phyloP scores from a whole-genome alignment of 2,113 vertebrate species.

The Cynocephalus volans region DNA sequence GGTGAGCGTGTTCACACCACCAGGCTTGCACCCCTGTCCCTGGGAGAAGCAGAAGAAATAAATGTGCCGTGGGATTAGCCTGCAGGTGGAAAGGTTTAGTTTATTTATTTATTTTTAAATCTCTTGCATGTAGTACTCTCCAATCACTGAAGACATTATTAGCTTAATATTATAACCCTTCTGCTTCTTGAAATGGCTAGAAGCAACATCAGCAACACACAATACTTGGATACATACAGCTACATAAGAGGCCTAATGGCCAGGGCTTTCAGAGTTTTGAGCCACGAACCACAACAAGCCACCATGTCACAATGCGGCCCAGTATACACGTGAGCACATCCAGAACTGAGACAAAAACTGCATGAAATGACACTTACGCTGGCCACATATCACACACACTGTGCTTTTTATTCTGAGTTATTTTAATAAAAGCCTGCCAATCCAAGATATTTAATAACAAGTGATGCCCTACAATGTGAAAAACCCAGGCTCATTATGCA shows the following conservation, averaged over 20 bases:
- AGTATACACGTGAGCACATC: accelerated
- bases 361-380: accelerated
- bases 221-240: not conserved
- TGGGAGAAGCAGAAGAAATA: accelerated
- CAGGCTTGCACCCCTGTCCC: no score
- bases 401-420: not conserved
- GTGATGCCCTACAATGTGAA: accelerated
- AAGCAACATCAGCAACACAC: no score
- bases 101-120: not conserved
- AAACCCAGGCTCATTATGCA: not conserved
- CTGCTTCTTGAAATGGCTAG: not conserved
- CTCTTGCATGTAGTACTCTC: accelerated
- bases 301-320: accelerated
- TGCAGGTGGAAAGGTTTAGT: not conserved
- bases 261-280: not conserved
- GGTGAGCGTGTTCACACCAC: accelerated
- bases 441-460: not conserved
- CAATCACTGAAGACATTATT: not conserved
- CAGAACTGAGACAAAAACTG: no score
- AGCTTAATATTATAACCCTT: not conserved
- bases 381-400: accelerated
- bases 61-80: no score
- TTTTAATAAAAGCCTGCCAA: not conserved
- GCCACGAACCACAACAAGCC: not conserved
- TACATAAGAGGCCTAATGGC: accelerated